phyloP scores from a whole-genome alignment of 1,140 invertebrate genomes.

The Drosophila sechellia region DNA sequence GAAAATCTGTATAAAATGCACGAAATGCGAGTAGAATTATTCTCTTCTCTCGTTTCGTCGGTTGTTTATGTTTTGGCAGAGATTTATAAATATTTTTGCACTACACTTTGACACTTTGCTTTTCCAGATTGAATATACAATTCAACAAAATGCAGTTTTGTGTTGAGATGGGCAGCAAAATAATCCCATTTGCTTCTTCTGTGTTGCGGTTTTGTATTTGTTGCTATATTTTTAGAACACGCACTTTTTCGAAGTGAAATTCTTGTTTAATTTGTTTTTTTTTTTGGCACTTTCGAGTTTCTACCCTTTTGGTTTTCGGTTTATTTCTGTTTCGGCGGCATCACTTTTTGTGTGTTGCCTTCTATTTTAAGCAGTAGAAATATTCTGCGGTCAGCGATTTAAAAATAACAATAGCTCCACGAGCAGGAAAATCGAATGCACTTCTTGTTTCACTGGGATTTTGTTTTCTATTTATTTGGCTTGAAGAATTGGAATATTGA shows the following conservation, averaged over 20 bases:
- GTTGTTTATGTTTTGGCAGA: conserved; percentile 36
- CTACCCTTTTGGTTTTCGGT: conserved; percentile 73
- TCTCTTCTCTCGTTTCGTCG: conserved; percentile 9
- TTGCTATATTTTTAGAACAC: conserved; percentile 33
- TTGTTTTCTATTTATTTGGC: conserved; percentile 11
- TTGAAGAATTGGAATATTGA: conserved; percentile 3
- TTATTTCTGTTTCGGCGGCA: conserved; percentile 52
- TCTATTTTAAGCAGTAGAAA: conserved; percentile 67
- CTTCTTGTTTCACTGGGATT: conserved; percentile 45
- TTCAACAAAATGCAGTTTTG: conserved; percentile 41
- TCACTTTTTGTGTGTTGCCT: conserved; percentile 42
- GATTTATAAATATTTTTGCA: conserved; percentile 41
- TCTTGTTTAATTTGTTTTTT: conserved; percentile 45
- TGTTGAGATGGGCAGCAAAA: conserved; percentile 25
- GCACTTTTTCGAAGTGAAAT: conserved; percentile 31
- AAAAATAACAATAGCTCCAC: conserved; percentile 78
- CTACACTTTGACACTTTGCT: conserved; percentile 62
- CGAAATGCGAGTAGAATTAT: conserved; percentile 15
- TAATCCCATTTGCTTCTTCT: conserved; percentile 15
- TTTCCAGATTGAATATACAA: conserved; percentile 24
- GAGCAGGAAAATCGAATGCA: conserved; percentile 47
- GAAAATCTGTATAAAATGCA: conserved; percentile 37
- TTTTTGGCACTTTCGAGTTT: conserved; percentile 74
- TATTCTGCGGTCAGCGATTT: conserved; percentile 75
- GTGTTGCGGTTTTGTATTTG: conserved; percentile 25